Evolutionary conservation across 2,113 vertebrate genomes (phyloP), one percentile per base, ranked within the genome.

Genomic region (Anser cygnoides): DNA sequence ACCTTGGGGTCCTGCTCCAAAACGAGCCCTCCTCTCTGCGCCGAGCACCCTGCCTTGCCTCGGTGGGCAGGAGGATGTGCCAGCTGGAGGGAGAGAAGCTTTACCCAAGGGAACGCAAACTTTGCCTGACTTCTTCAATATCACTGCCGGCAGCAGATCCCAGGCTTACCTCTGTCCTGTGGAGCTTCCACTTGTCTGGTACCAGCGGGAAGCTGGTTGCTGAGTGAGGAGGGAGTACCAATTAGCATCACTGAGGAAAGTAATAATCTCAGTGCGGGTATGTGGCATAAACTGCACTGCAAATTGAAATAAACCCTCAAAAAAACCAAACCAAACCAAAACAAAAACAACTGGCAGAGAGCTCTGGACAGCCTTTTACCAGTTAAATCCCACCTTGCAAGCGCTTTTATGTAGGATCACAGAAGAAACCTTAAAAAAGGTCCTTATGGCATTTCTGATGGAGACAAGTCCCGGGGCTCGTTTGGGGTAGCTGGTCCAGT

Each of bases 11-110:
- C 26, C 11, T 68, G 4, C 2, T 76, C 17, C 33, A 62, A 43
- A 5, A 17, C 0, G 0, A 81, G 11, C 19, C n/a, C 33, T 59
- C 50, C 28, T 13, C 0, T 18, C 0, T 55, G 18, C 35, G 28
- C 4, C 1, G 49, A 52, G 33, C 43, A 44, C 33, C 10, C 13
- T 17, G 12, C 39, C 29, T 88, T 22, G 20, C 23, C 67, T 70
- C 0, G 0, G 12, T 1, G 1, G 52, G 18, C 18, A 61, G 57
- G 50, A 61, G 26, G 63, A 66, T 29, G 63, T 1, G 1, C 26
- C 22, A n/a, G 44, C 16, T 33, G 28, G 31, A 57, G 6, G 17
- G 13, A 44, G 18, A 46, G 12, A 50, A 49, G 50, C 41, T 75
- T 75, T 74, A 35, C 44, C 33, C 41, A 46, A 29, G 72, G 50